Conservation (phyloP, 2,888 invertebrate genomes). For the Hirtodrosophila histrioides region DNA sequence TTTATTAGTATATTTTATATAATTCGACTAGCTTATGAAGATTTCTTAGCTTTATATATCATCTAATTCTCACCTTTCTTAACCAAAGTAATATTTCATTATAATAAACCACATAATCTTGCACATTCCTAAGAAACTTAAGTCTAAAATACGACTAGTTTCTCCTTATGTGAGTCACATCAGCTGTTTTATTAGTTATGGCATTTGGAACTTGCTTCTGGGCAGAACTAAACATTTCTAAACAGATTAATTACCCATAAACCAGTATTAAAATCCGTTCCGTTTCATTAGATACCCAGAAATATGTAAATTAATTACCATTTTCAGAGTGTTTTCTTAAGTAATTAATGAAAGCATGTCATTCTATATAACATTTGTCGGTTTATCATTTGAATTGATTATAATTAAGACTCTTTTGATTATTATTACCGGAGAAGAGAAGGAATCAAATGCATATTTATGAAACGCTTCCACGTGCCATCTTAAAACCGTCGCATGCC, state of each 20-base stretch:
- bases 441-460: constrained; percentile 65
- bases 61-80: no score
- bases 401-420: constrained; percentile 21
- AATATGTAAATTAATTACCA: constrained; percentile 34
- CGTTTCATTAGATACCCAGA: constrained; percentile 14
- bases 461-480: constrained; percentile 68
- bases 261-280: constrained; percentile 10
- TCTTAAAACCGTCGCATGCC: constrained; percentile 26
- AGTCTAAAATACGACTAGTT: neutral
- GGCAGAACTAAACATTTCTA: constrained; percentile 8
- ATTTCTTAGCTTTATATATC: no score
- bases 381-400: constrained; percentile 21
- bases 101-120: no score
- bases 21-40: no score
- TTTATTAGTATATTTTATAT: no score
- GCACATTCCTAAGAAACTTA: no score
- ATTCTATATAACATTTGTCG: constrained; percentile 18
- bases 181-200: neutral
- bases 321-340: constrained; percentile 30
- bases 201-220: neutral
- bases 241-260: constrained; percentile 32
- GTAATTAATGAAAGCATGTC: constrained; percentile 41
- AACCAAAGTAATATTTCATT: neutral
- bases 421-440: neutral
- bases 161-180: constrained; percentile 1